These are phyloP conservation scores for Tragelaphus eurycerus DNA, from an alignment of 2,797 vertebrate species.

Conservation along the genomic window DNA sequence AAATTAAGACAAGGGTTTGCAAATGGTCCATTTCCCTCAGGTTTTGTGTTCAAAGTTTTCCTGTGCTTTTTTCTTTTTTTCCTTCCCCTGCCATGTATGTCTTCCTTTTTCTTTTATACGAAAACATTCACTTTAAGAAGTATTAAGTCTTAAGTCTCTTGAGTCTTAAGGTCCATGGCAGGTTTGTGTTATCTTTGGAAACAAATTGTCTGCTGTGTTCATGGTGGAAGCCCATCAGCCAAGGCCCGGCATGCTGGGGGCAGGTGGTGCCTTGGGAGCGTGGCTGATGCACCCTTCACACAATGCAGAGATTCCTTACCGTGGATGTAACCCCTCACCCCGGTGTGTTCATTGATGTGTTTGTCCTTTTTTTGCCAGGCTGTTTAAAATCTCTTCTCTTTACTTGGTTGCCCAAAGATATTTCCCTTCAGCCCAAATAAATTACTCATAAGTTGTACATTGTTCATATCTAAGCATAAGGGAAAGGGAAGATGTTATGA, in stretches of 20 bases:
- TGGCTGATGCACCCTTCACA: not conserved
- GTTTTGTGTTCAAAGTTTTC: slow-evolving; percentile 17
- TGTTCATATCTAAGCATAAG: no score
- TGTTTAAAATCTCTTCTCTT: slow-evolving; percentile 5
- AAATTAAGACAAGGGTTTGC: slow-evolving; percentile 28
- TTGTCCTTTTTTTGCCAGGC: not conserved
- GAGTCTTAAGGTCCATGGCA: not conserved
- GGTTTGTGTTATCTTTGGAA: not conserved
- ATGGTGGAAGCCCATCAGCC: not conserved
- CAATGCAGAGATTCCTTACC: not conserved
- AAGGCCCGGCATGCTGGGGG: not conserved
- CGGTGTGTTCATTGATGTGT: not conserved
- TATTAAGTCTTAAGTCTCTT: not conserved
- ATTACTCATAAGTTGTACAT: not conserved
- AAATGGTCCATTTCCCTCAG: not conserved
- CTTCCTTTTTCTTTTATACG: not conserved
- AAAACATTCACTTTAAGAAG: not conserved
- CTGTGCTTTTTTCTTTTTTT: not conserved
- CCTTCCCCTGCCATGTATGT: not conserved
- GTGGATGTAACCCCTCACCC: not conserved
- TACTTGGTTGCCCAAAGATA: not conserved
- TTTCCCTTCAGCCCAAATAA: not conserved
- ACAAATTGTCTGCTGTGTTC: not conserved
- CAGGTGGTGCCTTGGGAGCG: fast-evolving
- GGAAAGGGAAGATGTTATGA: not conserved